A percentile compares a stretch with the other conserved stretches of the same genome.
Conservation (phyloP, 2,888 invertebrate species). For the Myopa tessellatipennis region DNA sequence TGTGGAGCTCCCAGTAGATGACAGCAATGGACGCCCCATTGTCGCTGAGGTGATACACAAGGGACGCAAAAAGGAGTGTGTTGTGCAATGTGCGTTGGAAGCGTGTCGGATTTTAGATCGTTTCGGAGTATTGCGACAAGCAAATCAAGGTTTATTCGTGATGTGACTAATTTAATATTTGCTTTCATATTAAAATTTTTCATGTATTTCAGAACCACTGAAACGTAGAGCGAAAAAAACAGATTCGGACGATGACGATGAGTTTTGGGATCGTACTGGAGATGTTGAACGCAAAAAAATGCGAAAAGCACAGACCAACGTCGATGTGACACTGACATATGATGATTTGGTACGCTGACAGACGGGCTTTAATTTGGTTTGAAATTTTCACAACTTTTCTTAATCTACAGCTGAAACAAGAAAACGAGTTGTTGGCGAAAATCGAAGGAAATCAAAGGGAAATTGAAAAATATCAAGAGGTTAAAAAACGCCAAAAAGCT, state of each 20-base stretch:
- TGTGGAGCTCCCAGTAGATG: conserved; percentile 84
- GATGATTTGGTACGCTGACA: conserved; percentile 72
- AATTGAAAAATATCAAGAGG: conserved; percentile 67
- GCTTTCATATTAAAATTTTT: background rate
- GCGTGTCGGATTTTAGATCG: conserved; percentile 92
- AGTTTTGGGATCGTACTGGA: conserved; percentile 94
- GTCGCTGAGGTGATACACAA: conserved; percentile 87
- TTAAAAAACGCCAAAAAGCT: conserved; percentile 63
- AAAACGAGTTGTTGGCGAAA: conserved; percentile 70
- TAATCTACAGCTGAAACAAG: conserved; percentile 57
- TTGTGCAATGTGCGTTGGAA: conserved; percentile 92
- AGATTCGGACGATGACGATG: conserved; percentile 94
- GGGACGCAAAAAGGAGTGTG: conserved; percentile 95
- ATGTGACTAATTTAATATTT: conserved; percentile 7
- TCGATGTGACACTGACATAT: conserved; percentile 71
- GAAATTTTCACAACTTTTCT: background rate
- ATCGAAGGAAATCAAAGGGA: conserved; percentile 73
- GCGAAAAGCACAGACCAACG: conserved; percentile 69
- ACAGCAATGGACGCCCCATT: conserved; percentile 79
- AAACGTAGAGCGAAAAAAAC: conserved; percentile 82
- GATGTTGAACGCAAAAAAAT: conserved; percentile 88
- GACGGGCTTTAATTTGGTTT: background rate
- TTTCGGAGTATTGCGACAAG: conserved; percentile 85
- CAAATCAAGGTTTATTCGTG: conserved; percentile 78
- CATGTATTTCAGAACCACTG: conserved; percentile 75